phyloP scores from a whole-genome alignment of 2,888 invertebrate species.

The Peribatodes rhomboidaria region DNA sequence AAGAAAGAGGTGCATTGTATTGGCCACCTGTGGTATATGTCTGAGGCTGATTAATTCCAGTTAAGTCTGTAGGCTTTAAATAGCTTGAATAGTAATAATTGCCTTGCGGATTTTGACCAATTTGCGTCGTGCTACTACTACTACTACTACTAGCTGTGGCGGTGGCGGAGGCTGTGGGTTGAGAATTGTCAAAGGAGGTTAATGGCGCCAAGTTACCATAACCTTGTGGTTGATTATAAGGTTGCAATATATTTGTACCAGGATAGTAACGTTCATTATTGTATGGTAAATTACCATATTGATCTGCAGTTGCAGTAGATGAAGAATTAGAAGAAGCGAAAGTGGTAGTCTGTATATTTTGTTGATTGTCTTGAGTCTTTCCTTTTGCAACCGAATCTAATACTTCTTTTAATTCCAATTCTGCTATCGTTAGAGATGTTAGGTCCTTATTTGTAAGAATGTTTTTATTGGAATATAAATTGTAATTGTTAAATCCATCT shows the following conservation, averaged over 20 bases:
- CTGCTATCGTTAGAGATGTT: not conserved
- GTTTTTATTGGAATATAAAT: not conserved
- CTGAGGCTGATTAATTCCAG: not conserved
- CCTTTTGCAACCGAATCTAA: not conserved
- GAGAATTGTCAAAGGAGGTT: not conserved
- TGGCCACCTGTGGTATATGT: not conserved
- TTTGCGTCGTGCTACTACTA: constrained; percentile 1
- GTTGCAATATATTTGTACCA: not conserved
- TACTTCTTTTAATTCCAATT: not conserved
- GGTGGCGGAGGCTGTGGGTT: not conserved
- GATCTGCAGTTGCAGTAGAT: not conserved
- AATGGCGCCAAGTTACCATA: not conserved
- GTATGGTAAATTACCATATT: not conserved
- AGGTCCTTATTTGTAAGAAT: not conserved
- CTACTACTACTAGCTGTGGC: too few relatives aligned
- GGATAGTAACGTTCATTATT: not conserved
- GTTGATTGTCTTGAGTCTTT: not conserved
- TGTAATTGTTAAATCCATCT: not conserved
- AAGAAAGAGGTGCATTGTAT: too few relatives aligned
- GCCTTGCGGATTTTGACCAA: not conserved
- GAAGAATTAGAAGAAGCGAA: not conserved
- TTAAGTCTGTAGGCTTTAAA: not conserved
- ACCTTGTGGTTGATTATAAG: not conserved
- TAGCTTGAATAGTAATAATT: not conserved
- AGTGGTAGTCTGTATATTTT: not conserved